phyloP scores from a whole-genome alignment of 2,797 vertebrate genomes.

The Poecilia wingei region DNA sequence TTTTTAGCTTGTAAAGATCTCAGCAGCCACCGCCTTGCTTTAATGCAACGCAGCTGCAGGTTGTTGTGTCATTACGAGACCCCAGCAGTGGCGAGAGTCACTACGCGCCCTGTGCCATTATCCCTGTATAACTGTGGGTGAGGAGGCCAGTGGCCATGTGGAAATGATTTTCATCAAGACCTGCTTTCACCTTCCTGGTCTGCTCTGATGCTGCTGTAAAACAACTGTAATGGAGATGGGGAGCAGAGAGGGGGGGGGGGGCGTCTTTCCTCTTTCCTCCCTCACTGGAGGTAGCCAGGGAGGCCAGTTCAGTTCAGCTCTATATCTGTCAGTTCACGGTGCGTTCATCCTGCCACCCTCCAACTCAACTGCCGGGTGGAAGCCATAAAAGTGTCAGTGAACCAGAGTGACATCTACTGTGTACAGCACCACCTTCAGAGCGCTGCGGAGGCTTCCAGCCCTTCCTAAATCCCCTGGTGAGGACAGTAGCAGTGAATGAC shows the following conservation, averaged over 20 bases:
- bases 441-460: slow-evolving; percentile 32
- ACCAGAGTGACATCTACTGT: slow-evolving; percentile 60
- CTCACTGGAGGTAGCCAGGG: slow-evolving; percentile 62
- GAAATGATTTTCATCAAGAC: slow-evolving; percentile 74
- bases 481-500: slow-evolving; percentile 77
- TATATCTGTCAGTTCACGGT: slow-evolving; percentile 55
- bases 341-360: slow-evolving; percentile 68
- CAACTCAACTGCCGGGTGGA: slow-evolving; percentile 58
- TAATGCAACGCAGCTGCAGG: slow-evolving; percentile 2
- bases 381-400: slow-evolving; percentile 72
- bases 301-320: slow-evolving; percentile 23
- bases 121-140: slow-evolving; percentile 28
- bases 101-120: slow-evolving; percentile 7
- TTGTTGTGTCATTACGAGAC: slow-evolving; percentile 13
- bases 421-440: slow-evolving; percentile 35
- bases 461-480: slow-evolving; percentile 57
- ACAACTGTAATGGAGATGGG: slow-evolving; percentile 23
- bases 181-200: slow-evolving; percentile 69
- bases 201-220: slow-evolving; percentile 46
- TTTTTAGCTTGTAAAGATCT: background rate
- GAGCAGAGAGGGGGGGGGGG: background rate
- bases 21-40: background rate
- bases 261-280: slow-evolving; percentile 61
- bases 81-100: slow-evolving; percentile 15
- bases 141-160: slow-evolving; percentile 51